phyloP scores from a whole-genome alignment of 2,113 vertebrate species.

The Mobula birostris region DNA sequence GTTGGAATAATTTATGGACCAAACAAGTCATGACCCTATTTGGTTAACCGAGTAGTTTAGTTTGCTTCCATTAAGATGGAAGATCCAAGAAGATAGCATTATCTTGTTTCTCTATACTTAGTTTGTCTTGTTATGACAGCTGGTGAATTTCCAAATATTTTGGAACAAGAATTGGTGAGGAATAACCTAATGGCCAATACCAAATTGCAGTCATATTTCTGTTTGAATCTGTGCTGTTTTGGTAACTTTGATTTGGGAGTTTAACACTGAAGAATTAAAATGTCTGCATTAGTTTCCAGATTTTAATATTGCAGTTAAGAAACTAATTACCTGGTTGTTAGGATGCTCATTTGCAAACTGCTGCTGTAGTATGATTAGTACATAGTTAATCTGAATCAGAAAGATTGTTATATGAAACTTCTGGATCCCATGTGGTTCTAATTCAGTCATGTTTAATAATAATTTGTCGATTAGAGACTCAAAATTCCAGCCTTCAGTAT shows the following conservation, averaged over 20 bases:
- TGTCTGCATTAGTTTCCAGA: not conserved
- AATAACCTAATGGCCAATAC: not conserved
- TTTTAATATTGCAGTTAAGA: not conserved
- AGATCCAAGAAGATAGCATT: too few relatives aligned
- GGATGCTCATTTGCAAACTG: not conserved
- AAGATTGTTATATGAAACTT: not conserved
- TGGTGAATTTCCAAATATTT: not conserved
- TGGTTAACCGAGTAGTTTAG: not conserved
- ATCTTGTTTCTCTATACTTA: not conserved
- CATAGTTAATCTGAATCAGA: not conserved
- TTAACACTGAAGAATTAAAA: not conserved
- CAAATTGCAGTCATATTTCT: not conserved
- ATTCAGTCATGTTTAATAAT: not conserved
- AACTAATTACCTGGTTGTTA: not conserved
- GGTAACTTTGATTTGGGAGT: not conserved
- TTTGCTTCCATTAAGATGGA: not conserved
- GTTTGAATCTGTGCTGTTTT: not conserved
- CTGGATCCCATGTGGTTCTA: not conserved
- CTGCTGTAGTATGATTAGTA: not conserved
- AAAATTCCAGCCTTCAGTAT: not conserved
- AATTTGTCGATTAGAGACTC: not conserved
- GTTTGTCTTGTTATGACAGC: not conserved
- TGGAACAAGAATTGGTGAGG: not conserved
- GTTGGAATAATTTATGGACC: too few relatives aligned
- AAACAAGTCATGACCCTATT: not conserved